These are phyloP conservation scores for Musca domestica DNA, from an alignment of 1,140 invertebrate species.

Conservation along the genomic window DNA sequence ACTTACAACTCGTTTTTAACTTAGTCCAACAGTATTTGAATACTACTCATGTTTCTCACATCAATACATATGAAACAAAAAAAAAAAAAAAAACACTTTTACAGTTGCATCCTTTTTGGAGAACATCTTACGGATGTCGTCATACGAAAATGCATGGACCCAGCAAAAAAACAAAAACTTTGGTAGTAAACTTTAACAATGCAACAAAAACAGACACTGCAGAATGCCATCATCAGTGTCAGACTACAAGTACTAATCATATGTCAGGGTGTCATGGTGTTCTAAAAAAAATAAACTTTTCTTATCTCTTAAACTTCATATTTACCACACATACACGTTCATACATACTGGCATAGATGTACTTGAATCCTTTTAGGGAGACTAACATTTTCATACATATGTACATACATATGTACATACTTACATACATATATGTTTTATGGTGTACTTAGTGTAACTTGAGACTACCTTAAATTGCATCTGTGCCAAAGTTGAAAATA, in stretches of 20 bases:
- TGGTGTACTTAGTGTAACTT: too few species aligned
- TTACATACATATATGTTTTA: not conserved
- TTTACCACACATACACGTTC: not conserved
- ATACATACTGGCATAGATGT: not conserved
- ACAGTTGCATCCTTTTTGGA: too few species aligned
- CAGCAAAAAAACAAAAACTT: too few species aligned
- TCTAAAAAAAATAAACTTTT: slow-evolving; percentile 14
- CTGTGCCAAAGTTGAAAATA: slow-evolving; percentile 8
- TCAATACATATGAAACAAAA: too few species aligned
- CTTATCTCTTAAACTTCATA: slow-evolving; percentile 9
- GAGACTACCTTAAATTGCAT: not conserved
- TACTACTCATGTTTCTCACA: too few species aligned
- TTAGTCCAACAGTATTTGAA: too few species aligned
- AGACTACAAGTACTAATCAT: slow-evolving; percentile 19
- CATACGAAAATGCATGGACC: too few species aligned
- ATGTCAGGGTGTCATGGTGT: slow-evolving; percentile 17
- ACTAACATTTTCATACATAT: not conserved
- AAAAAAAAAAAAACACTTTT: too few species aligned
- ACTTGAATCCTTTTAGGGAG: not conserved
- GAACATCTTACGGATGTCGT: too few species aligned
- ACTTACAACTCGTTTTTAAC: too few species aligned
- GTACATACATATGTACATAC: not conserved
- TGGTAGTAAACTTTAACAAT: slow-evolving; percentile 10
- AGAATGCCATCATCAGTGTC: slow-evolving; percentile 18
- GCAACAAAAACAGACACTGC: slow-evolving; percentile 11